phyloP scores from a whole-genome alignment of 2,113 vertebrate genomes.

The Tinamus guttatus region DNA sequence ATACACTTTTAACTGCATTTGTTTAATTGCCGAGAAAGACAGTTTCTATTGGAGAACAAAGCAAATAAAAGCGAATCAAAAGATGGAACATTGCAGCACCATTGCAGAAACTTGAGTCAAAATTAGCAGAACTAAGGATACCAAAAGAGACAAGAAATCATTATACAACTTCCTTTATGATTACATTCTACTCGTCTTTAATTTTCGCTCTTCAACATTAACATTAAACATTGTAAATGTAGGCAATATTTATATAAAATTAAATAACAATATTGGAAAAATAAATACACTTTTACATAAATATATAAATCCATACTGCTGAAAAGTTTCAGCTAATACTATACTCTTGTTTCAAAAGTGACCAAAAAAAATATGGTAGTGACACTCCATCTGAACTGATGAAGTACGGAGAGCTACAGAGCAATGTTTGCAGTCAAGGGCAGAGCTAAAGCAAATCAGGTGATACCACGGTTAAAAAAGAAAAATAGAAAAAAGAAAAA shows the following conservation, averaged over 20 bases:
- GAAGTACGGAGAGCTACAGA: conserved; percentile 67
- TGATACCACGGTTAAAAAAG: conserved; percentile 41
- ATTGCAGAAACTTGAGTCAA: conserved; percentile 35
- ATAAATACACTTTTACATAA: conserved; percentile 99
- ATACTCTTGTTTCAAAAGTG: conserved; percentile 82
- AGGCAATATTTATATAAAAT: conserved; percentile 87
- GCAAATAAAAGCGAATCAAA: background rate
- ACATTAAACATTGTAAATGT: conserved; percentile 83
- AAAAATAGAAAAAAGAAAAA: background rate
- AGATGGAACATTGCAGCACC: background rate
- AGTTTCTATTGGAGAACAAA: conserved; percentile 4
- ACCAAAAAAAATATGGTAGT: conserved; percentile 70
- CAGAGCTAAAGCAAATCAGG: conserved; percentile 64
- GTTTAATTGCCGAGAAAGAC: conserved; percentile 47
- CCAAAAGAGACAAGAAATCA: conserved; percentile 71
- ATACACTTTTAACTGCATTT: conserved; percentile 43
- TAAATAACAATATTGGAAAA: conserved; percentile 93
- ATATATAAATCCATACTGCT: conserved; percentile 86
- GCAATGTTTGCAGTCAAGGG: conserved; percentile 32
- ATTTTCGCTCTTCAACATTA: conserved; percentile 81
- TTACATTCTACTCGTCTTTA: conserved; percentile 88
- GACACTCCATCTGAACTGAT: conserved; percentile 73
- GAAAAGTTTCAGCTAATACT: conserved; percentile 88
- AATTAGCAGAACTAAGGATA: conserved; percentile 53
- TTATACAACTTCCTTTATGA: conserved; percentile 73